Evolutionary conservation across 2,797 vertebrate species (phyloP), one percentile per base, ranked within the genome.

Genomic region (Myiotriccus ornatus): DNA sequence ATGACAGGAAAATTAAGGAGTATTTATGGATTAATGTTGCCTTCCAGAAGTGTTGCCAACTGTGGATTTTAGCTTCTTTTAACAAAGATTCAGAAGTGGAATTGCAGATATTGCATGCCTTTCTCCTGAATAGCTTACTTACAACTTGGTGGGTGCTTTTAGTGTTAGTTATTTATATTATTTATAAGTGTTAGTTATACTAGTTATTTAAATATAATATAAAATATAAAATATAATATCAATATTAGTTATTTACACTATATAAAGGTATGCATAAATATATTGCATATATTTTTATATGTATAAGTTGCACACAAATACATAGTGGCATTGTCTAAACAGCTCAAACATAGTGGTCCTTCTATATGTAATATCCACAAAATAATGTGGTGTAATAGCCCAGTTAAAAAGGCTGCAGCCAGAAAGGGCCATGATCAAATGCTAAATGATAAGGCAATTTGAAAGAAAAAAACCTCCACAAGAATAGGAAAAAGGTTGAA

Each of bases 1-100:
- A 89, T 96, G 97, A 97, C 95, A 94, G 90, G 97, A 96, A 98
- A 98, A 97, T 97, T 96, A 97, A 97, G 94, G 94, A 96, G 93
- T 64, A 95, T 97, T 97, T 97, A 94, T 95, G 96, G 95, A 95
- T 97, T 97, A 91, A 93, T 90, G 88, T 93, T 93, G 96, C 87
- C 89, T 87, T 94, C 93, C 90, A 95, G 67, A 95, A 82, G 75
- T 9, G 7, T 78, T 97, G 96, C 96, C 96, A 96, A 63, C 64
- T 70, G 81, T 86, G 44, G 80, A 44, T 85, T 91, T 91, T 52
- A 89, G 83, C 79, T 94, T 89, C 85, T 92, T 93, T 91, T 84
- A 82, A 68, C 32, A 19, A 69, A 87, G 53, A 79, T 75, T 84
- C 83, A 94, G 85, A 65, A 86, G 35, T 41, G 49, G 69, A 68